Conservation (phyloP, 2,888 invertebrate species). For the Phymatocera aterrima region DNA sequence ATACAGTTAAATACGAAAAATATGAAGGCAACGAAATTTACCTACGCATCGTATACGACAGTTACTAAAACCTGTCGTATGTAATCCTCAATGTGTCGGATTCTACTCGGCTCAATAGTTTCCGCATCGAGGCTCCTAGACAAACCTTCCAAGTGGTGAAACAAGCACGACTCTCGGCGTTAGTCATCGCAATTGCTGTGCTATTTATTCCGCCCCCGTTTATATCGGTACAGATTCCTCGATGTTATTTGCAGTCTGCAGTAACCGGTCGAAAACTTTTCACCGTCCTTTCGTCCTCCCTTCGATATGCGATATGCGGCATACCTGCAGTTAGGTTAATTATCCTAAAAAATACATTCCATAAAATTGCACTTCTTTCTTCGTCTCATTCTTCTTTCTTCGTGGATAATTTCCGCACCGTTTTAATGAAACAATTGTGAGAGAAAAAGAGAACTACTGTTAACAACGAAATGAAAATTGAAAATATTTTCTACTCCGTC, state of each 20-base stretch:
- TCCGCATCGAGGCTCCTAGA: slow-evolving; percentile 1
- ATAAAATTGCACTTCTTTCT: too few relatives aligned
- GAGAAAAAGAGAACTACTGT: not conserved
- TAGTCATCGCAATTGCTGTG: not conserved
- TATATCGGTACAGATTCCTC: slow-evolving; percentile 13
- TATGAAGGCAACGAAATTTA: not conserved
- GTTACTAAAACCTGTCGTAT: not conserved
- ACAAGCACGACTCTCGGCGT: not conserved
- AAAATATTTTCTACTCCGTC: not conserved
- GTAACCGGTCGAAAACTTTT: not conserved
- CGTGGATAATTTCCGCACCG: too few relatives aligned
- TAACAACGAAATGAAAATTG: slow-evolving; percentile 13
- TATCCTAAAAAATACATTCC: too few relatives aligned
- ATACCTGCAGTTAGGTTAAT: too few relatives aligned
- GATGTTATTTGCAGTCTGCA: not conserved
- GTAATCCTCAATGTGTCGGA: not conserved
- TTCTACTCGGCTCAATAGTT: not conserved
- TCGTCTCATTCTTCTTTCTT: too few relatives aligned
- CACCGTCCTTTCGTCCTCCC: too few relatives aligned
- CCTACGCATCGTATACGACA: not conserved
- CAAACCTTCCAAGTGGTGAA: not conserved
- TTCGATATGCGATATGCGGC: too few relatives aligned
- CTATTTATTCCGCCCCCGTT: slow-evolving; percentile 18
- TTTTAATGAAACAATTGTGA: too few relatives aligned
- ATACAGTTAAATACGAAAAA: too few relatives aligned